Base-by-base conservation (phyloP, 1,140 invertebrate species). In the Tribolium madens region DNA sequence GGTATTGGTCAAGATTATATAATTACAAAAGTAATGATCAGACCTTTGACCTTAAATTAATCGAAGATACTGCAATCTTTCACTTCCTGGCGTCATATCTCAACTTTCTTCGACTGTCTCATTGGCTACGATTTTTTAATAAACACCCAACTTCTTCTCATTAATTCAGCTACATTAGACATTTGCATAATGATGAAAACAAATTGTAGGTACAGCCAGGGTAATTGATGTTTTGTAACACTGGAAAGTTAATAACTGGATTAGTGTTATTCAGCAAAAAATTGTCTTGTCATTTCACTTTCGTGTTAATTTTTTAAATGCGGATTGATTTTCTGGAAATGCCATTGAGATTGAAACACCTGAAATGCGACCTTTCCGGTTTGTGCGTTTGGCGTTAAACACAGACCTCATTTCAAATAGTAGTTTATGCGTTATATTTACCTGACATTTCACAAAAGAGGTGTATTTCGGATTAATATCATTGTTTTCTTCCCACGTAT, bases 311-410 rank as follows among this genome's bases (percentile, higher is more conserved):
- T 13, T n/a, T 21, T 26, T 2, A 52, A 13, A 60, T n/a, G 15
- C n/a, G 18, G 18, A 64, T 64, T 26, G 57, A 64, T 64, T 64
- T 64, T 26, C 57, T n/a, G 31, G 36, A 64, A 64, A 64, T 64
- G 57, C 57, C 57, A 64, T 64, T 64, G 57, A 64, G 21, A 57
- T 17, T 21, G 64, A 69, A 71, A 71, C 68, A 71, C 68, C 68
- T 71, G 14, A 47, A 71, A 71, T 47, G 68, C 47, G 68, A 71
- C 68, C 68, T 71, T 71, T 71, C 33, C 47, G 68, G 68, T 64
- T 33, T 31, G 26, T 64, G 57, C 57, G 26, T 64, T 12, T 33
- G 57, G 57, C 36, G 57, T 64, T 64, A 15, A 12, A 12, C 14
- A 7, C 57, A 5, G 57, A 64, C 26, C 57, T 64, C 57, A 26